These are phyloP conservation scores for Gymnobelideus leadbeateri DNA, from an alignment of 2,113 vertebrate species.

Conservation along the genomic window DNA sequence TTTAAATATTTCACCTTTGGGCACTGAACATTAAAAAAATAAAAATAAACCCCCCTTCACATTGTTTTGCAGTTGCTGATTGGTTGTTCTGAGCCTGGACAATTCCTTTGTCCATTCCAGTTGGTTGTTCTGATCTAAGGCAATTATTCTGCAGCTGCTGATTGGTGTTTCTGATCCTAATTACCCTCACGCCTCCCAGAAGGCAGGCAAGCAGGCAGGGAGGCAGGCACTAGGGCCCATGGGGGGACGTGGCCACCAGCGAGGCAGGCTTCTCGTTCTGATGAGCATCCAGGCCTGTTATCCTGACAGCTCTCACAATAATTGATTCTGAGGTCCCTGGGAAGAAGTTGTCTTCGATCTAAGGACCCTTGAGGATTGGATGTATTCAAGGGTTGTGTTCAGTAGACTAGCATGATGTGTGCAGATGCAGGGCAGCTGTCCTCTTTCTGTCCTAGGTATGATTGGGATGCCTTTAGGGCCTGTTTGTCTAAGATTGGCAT, in stretches of 20 bases:
- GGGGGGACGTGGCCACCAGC: background rate
- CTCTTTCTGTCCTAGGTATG: background rate
- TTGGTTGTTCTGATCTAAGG: background rate
- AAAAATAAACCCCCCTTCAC: background rate
- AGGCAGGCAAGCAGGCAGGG: background rate
- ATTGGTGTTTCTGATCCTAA: background rate
- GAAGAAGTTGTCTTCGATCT: background rate
- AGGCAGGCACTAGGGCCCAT: background rate
- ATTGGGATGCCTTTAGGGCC: background rate
- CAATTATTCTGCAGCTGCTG: background rate
- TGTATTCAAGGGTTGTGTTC: background rate
- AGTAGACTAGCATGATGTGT: background rate
- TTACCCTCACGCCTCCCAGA: background rate
- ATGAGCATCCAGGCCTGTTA: background rate
- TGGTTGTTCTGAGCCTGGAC: background rate
- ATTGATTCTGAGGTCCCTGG: background rate
- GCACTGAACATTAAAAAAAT: background rate
- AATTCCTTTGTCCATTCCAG: background rate
- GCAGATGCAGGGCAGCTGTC: background rate
- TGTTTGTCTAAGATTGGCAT: background rate
- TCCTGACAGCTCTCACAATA: background rate
- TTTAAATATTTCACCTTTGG: background rate
- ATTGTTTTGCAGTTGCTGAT: background rate
- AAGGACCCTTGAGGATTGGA: background rate
- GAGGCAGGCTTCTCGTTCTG: background rate